Evolutionary conservation across 2,797 vertebrate species (phyloP).

Genomic region (Sebastes hopkinsi): DNA sequence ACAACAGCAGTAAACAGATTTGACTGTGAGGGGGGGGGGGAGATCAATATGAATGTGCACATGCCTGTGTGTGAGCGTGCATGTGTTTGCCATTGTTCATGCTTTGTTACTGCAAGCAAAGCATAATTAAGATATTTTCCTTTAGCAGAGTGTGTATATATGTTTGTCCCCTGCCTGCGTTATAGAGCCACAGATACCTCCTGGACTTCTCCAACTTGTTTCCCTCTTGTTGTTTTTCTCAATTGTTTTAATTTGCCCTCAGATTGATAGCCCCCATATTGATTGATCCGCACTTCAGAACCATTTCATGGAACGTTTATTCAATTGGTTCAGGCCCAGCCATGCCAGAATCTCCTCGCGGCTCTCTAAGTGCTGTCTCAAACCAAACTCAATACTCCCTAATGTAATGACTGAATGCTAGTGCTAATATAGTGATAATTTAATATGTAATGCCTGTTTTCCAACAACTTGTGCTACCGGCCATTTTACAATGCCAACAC

Average conservation of each 20-base stretch:
- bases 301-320: conserved; percentile 86
- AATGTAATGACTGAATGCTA: conserved; percentile 88
- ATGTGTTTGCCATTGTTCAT: conserved; percentile 59
- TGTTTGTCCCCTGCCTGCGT: conserved; percentile 3
- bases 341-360: conserved; percentile 79
- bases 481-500: conserved; percentile 81
- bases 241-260: conserved; percentile 83
- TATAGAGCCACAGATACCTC: conserved; percentile 23
- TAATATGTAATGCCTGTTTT: conserved; percentile 87
- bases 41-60: conserved; percentile 71
- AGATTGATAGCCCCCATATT: conserved; percentile 83
- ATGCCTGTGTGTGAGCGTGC: conserved; percentile 57
- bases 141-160: conserved; percentile 6
- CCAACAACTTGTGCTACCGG: conserved; percentile 74
- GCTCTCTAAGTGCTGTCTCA: conserved; percentile 79
- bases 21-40: conserved; percentile 68
- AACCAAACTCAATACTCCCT: conserved; percentile 83
- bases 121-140: conserved; percentile 57
- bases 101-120: conserved; percentile 68
- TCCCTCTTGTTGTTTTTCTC: conserved; percentile 74
- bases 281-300: conserved; percentile 84
- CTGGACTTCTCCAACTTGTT: conserved; percentile 58
- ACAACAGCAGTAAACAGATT: conserved; percentile 87
- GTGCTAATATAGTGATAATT: conserved; percentile 91
- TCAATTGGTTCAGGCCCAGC: conserved; percentile 80